These are phyloP conservation scores for Anomalospiza imberbis DNA, from an alignment of 2,797 vertebrate genomes.

Conservation along the genomic window DNA sequence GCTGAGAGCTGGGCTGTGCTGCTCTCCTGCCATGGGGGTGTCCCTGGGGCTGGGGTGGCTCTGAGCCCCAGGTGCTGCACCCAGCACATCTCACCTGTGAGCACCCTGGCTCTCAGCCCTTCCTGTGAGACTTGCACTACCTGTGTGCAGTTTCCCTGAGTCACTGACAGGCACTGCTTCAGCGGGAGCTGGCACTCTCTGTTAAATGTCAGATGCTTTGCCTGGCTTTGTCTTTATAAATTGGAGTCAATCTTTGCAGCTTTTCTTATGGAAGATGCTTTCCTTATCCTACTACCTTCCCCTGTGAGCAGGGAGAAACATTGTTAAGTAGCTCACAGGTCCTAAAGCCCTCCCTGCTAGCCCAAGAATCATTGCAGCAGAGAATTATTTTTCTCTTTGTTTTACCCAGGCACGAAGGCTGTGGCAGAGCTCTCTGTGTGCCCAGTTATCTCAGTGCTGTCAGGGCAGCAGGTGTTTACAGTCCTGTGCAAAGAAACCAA, in stretches of 20 bases:
- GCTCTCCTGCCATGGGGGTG: not conserved
- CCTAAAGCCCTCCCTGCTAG: not conserved
- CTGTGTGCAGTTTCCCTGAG: not conserved
- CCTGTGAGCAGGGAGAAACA: not conserved
- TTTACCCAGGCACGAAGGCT: not conserved
- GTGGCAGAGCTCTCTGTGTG: not conserved
- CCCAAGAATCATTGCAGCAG: not conserved
- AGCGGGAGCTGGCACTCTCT: accelerated
- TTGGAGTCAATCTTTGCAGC: not conserved
- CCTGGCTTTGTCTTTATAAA: not conserved
- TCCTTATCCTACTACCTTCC: not conserved
- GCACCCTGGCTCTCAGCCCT: not conserved
- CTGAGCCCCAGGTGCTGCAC: not conserved
- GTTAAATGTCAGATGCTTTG: not conserved
- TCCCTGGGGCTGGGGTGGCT: not conserved
- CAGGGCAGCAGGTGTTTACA: not conserved
- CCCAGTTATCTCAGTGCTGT: not conserved
- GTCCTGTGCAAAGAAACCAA: not conserved
- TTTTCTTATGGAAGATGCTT: not conserved
- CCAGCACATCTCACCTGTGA: not conserved
- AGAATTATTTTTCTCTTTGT: not conserved
- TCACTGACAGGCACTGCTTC: not conserved
- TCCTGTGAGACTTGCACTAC: accelerated
- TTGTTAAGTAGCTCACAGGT: not conserved
- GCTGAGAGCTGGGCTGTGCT: not conserved